Conservation (phyloP, 2,888 invertebrate species). For the Peribatodes rhomboidaria region DNA sequence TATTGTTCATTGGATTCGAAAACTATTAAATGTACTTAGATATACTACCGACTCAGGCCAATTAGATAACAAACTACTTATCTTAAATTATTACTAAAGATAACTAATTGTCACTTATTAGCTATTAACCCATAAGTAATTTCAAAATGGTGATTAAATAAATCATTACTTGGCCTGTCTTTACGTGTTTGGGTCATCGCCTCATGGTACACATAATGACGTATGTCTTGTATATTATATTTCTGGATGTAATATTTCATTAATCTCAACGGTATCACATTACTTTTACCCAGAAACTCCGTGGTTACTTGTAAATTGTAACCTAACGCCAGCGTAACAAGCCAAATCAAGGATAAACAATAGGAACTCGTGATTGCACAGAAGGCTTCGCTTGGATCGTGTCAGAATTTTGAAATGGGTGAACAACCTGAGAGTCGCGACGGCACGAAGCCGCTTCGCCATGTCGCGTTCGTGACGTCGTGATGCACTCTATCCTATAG, state of each 20-base stretch:
- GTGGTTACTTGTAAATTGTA: slow-evolving; percentile 2
- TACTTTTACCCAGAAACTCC: neutral
- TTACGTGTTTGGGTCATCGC: no score
- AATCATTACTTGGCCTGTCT: no score
- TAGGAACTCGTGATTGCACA: slow-evolving; percentile 16
- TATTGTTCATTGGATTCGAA: no score
- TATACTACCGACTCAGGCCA: neutral
- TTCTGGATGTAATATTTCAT: neutral
- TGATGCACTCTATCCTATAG: slow-evolving; percentile 46
- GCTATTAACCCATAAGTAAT: no score
- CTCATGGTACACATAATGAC: no score
- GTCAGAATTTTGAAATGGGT: slow-evolving; percentile 51
- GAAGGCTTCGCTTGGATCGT: slow-evolving; percentile 35
- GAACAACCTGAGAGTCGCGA: slow-evolving; percentile 55
- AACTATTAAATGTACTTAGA: no score
- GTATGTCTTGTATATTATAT: no score
- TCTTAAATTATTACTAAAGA: no score
- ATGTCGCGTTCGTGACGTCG: slow-evolving; percentile 64
- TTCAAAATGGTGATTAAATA: no score
- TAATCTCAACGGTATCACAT: neutral
- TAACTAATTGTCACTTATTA: no score
- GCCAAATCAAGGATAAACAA: slow-evolving; percentile 20
- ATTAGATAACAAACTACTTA: neutral
- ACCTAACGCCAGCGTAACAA: slow-evolving; percentile 2
- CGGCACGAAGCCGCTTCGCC: slow-evolving; percentile 49